Percentiles rank a stretch among this genome's conserved stretches.
These are phyloP conservation scores for Caenorhabditis auriculariae DNA, from an alignment of 2,888 invertebrate genomes.

Conservation along the genomic window DNA sequence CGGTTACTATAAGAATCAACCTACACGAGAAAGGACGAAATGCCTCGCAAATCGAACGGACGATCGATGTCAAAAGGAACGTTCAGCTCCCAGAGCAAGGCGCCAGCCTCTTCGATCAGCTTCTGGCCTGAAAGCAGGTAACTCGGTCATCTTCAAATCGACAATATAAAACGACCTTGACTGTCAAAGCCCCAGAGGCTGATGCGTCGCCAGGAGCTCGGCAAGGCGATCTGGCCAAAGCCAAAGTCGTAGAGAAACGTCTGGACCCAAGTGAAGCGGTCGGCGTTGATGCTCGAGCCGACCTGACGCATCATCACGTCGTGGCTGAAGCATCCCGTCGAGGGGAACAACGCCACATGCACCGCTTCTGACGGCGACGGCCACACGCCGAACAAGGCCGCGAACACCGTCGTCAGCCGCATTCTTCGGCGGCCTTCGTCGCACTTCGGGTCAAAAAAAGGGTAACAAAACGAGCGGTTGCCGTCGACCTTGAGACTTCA, in stretches of 20 bases:
- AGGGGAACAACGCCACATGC: slow-evolving; percentile 51
- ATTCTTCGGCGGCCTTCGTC: too few species aligned
- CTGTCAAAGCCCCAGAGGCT: too few species aligned
- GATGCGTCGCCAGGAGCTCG: slow-evolving; percentile 43
- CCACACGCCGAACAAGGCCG: too few species aligned
- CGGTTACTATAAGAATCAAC: neutral
- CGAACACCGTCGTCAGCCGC: too few species aligned
- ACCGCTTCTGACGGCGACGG: too few species aligned
- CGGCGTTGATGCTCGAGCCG: slow-evolving; percentile 29
- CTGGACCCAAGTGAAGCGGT: slow-evolving; percentile 55
- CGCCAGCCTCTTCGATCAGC: slow-evolving; percentile 34
- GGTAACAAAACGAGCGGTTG: too few species aligned
- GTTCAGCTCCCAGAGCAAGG: slow-evolving; percentile 44
- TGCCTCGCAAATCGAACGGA: slow-evolving; percentile 50
- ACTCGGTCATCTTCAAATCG: neutral
- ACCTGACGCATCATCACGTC: slow-evolving; percentile 58
- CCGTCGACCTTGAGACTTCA: too few species aligned
- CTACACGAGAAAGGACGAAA: slow-evolving; percentile 41
- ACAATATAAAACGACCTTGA: neutral
- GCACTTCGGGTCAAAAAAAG: too few species aligned
- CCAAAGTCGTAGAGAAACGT: slow-evolving; percentile 55
- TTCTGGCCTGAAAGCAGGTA: slow-evolving; percentile 17
- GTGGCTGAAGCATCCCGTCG: slow-evolving; percentile 55
- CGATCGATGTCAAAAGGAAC: slow-evolving; percentile 48
- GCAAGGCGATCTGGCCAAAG: slow-evolving; percentile 41